Evolutionary conservation across 2,113 vertebrate genomes (phyloP).

Genomic region (Telmatochromis brichardi): DNA sequence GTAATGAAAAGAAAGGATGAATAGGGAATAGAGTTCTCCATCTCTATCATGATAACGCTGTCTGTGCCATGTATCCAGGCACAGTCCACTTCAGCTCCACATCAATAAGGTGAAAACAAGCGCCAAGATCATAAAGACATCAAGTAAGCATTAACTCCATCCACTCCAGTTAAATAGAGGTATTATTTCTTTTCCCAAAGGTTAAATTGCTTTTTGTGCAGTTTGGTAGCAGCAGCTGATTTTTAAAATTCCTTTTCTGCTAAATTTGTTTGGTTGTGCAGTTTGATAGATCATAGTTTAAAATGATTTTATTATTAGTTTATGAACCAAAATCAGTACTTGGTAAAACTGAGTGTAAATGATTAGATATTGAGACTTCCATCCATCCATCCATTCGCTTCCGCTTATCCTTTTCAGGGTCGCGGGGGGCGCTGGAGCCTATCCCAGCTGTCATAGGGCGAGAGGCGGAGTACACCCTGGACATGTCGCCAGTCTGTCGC

Average conservation of each 20-base stretch:
- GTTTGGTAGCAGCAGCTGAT: not conserved
- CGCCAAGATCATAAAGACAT: not conserved
- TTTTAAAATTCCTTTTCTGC: not conserved
- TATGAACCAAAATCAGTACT: not conserved
- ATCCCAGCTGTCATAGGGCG: too few relatives aligned
- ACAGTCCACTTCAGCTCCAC: not conserved
- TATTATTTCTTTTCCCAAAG: not conserved
- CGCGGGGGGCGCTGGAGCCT: too few relatives aligned
- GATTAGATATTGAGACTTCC: not conserved
- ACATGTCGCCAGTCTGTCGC: too few relatives aligned
- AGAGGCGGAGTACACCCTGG: too few relatives aligned
- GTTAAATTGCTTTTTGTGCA: not conserved
- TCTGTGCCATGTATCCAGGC: conserved; percentile 16
- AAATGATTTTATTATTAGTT: not conserved
- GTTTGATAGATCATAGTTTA: not conserved
- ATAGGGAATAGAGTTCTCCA: conserved; percentile 17
- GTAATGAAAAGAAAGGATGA: conserved; percentile 39
- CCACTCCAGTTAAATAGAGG: not conserved
- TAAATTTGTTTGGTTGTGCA: not conserved
- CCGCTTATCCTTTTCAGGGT: too few relatives aligned
- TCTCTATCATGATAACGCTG: conserved; percentile 38
- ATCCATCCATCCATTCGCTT: too few relatives aligned
- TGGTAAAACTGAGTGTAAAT: not conserved
- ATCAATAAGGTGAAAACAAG: not conserved
- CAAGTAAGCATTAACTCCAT: not conserved